Conservation (phyloP, 2,888 invertebrate genomes). For the Epistrophe grossulariae region DNA sequence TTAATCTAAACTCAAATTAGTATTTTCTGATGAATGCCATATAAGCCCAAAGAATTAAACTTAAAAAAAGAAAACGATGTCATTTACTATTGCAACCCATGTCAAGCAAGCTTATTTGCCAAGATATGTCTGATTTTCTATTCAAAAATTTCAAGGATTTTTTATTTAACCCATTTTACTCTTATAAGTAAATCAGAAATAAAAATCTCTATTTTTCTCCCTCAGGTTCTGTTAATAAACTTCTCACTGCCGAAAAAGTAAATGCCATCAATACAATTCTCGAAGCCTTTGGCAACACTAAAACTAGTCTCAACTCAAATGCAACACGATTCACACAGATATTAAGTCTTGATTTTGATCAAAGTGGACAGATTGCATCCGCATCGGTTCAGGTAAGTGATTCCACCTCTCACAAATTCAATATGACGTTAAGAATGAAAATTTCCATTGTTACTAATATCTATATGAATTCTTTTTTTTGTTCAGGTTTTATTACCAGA, state of each 20-base stretch:
- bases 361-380: constrained; percentile 94
- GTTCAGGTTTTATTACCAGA: constrained; percentile 92
- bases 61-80: too few relatives aligned
- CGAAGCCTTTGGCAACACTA: constrained; percentile 95
- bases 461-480: neutral
- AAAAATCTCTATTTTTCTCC: neutral
- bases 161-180: too few relatives aligned
- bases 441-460: constrained; percentile 16
- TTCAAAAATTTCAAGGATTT: too few relatives aligned
- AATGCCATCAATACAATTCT: constrained; percentile 93
- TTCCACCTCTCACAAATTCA: constrained; percentile 17
- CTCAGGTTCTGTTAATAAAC: constrained; percentile 87
- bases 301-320: constrained; percentile 93
- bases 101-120: too few relatives aligned
- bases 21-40: too few relatives aligned
- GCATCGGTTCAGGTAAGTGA: constrained; percentile 91
- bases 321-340: constrained; percentile 96
- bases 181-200: too few relatives aligned
- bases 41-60: too few relatives aligned
- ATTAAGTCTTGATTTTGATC: constrained; percentile 97
- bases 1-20: too few relatives aligned
- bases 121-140: too few relatives aligned
- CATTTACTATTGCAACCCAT: too few relatives aligned
- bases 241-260: constrained; percentile 92
- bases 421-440: constrained; percentile 39